phyloP scores from a whole-genome alignment of 1,140 invertebrate species.

The Glossosoma conforme region DNA sequence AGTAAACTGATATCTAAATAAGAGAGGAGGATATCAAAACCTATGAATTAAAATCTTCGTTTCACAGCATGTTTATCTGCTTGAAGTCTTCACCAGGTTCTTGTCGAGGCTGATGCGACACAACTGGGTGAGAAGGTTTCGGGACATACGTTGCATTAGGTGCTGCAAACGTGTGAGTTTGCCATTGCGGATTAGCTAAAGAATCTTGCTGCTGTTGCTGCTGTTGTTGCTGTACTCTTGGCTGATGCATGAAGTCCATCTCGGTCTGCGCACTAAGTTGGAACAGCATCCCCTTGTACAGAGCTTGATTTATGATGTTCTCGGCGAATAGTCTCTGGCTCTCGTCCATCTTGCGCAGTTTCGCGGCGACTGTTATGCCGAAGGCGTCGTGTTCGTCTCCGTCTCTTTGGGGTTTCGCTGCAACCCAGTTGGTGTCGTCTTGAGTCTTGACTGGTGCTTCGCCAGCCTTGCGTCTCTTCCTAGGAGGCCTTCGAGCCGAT shows the following conservation, averaged over 20 bases:
- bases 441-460: not conserved
- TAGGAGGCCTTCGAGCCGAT: slow-evolving; percentile 22
- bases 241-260: slow-evolving; percentile 11
- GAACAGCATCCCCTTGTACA: slow-evolving; percentile 26
- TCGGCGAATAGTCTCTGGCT: slow-evolving; percentile 29
- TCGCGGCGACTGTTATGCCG: slow-evolving; percentile 30
- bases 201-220: slow-evolving; percentile 9
- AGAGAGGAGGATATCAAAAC: too few relatives aligned
- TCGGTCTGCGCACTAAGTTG: slow-evolving; percentile 20
- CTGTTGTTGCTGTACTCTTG: slow-evolving; percentile 1
- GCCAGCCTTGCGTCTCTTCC: slow-evolving; percentile 13
- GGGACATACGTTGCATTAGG: slow-evolving; percentile 1
- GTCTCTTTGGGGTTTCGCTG: not conserved
- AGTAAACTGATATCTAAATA: too few relatives aligned
- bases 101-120: slow-evolving; percentile 8
- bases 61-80: slow-evolving; percentile 8
- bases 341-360: slow-evolving; percentile 32
- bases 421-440: not conserved
- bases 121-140: slow-evolving; percentile 1
- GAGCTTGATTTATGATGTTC: slow-evolving; percentile 28
- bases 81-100: slow-evolving; percentile 18
- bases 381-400: slow-evolving; percentile 31
- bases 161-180: slow-evolving; percentile 6
- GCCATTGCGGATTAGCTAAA: slow-evolving; percentile 7
- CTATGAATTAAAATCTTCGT: too few relatives aligned